Conservation (phyloP, 2,113 vertebrate species). For the Ictidomys tridecemlineatus region DNA sequence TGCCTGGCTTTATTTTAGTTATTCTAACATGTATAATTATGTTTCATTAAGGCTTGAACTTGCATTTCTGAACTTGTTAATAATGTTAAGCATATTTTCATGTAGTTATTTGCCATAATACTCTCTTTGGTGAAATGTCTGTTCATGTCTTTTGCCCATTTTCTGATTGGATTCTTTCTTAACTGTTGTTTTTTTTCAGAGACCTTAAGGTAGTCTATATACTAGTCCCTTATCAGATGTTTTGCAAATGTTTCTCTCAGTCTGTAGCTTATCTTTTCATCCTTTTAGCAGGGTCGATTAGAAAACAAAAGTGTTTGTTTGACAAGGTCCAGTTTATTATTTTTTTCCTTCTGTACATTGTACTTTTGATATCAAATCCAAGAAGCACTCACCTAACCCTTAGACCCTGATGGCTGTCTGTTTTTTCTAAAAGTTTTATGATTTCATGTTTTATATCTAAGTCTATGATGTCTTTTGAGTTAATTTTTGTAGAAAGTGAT, state of each 20-base stretch:
- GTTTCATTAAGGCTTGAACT: not conserved
- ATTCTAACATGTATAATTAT: not conserved
- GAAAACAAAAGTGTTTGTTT: not conserved
- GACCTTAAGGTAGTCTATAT: not conserved
- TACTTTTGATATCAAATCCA: conserved; percentile 1
- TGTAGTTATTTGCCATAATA: not conserved
- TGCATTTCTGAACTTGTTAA: not conserved
- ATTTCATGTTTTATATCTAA: conserved; percentile 13
- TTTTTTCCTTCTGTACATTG: not conserved
- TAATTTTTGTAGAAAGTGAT: not conserved
- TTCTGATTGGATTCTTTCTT: not conserved
- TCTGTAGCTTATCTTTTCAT: not conserved
- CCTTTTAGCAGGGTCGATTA: not conserved
- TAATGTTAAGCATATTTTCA: not conserved
- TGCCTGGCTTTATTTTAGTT: too few relatives aligned
- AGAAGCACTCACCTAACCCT: not conserved
- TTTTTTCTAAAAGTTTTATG: not conserved
- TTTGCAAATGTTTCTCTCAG: not conserved
- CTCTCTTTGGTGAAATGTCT: not conserved
- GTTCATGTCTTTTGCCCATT: not conserved
- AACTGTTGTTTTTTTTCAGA: not conserved
- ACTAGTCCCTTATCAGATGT: not conserved
- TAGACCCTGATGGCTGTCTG: not conserved
- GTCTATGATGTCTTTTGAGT: not conserved
- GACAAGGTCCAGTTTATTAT: not conserved